phyloP scores from a whole-genome alignment of 2,113 vertebrate genomes.

The Chionodraco myersi region DNA sequence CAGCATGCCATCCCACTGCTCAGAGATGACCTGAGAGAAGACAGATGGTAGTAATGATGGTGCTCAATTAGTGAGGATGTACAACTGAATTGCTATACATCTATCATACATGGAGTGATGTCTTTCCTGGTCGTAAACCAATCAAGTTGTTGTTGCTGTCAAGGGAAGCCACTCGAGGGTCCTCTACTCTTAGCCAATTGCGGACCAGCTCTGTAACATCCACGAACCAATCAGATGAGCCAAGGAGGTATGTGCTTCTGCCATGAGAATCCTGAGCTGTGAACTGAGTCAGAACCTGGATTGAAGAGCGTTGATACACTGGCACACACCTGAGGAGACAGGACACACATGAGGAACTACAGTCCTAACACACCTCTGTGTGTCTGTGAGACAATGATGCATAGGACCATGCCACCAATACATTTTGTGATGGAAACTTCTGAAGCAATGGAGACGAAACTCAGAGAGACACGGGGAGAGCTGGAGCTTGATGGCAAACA shows the following conservation, averaged over 20 bases:
- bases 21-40: slow-evolving; percentile 73
- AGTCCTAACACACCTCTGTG: background rate
- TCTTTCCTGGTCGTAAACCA: slow-evolving; percentile 80
- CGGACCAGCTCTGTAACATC: slow-evolving; percentile 80
- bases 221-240: slow-evolving; percentile 81
- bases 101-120: slow-evolving; percentile 75
- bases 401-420: background rate
- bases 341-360: background rate
- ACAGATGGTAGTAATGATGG: background rate
- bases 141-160: slow-evolving; percentile 64
- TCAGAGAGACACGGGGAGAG: too few species aligned
- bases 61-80: background rate
- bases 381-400: background rate
- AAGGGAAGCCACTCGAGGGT: slow-evolving; percentile 75
- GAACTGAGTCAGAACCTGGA: slow-evolving; percentile 82
- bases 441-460: too few species aligned
- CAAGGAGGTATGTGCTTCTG: slow-evolving; percentile 74
- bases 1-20: slow-evolving; percentile 82
- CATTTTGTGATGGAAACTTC: too few species aligned
- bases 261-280: slow-evolving; percentile 66
- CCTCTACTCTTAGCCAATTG: slow-evolving; percentile 74
- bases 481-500: too few species aligned
- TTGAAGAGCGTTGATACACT: slow-evolving; percentile 78
- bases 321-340: slow-evolving; percentile 73
- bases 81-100: background rate